Evolutionary conservation across 1,140 invertebrate species (phyloP).

Genomic region (Trichoplusia ni): DNA sequence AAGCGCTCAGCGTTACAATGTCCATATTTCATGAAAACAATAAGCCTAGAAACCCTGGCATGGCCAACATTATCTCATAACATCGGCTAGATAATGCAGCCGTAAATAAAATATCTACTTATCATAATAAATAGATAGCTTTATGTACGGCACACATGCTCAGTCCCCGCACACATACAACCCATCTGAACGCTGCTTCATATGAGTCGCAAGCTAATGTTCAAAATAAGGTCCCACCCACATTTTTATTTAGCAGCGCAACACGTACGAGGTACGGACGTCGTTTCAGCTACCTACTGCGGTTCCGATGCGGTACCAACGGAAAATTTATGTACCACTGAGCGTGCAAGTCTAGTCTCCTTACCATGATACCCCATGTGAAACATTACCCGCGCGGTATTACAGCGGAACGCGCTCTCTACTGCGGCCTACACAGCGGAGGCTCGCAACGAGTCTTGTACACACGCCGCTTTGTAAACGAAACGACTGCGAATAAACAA

Average conservation of each 20-base stretch:
- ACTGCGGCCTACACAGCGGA: conserved; percentile 45
- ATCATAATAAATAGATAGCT: conserved; percentile 15
- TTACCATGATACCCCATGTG: conserved; percentile 49
- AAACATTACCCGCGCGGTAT: conserved; percentile 47
- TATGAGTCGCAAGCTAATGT: conserved; percentile 35
- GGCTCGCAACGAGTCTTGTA: conserved; percentile 11
- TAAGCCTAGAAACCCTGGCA: not conserved
- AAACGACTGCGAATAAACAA: conserved; percentile 62
- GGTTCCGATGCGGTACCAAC: conserved; percentile 70
- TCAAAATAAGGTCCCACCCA: conserved; percentile 43
- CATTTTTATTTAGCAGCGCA: conserved; percentile 65
- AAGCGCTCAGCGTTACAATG: not conserved
- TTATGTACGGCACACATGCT: conserved; percentile 4
- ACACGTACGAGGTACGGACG: conserved; percentile 64
- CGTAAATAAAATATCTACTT: conserved; percentile 22
- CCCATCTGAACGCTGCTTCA: conserved; percentile 11
- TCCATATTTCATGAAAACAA: conserved; percentile 14
- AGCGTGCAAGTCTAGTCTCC: conserved; percentile 64
- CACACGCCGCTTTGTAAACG: conserved; percentile 51
- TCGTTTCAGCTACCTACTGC: conserved; percentile 71
- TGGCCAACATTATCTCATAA: conserved; percentile 15
- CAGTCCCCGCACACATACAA: conserved; percentile 9
- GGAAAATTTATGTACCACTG: conserved; percentile 76
- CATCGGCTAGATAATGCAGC: conserved; percentile 9
- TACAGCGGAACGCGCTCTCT: conserved; percentile 48